Base-by-base conservation (phyloP, 2,888 invertebrate species). In the Corbicula japonica region DNA sequence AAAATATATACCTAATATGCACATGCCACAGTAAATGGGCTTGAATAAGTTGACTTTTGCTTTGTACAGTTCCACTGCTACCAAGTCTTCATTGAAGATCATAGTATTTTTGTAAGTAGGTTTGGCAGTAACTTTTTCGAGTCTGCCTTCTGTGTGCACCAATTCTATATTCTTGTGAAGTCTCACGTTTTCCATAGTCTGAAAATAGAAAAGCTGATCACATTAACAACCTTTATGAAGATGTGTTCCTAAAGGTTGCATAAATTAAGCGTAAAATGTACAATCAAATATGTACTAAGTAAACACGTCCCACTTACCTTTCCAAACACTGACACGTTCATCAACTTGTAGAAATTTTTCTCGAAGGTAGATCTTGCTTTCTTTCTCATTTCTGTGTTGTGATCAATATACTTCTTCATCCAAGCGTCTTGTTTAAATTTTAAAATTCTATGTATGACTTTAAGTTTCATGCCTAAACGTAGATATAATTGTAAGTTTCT, bases 331-430 rank as follows among this genome's bases (percentile, higher is more conserved):
- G 86, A 74, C 72, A 93, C 81, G 79, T 88, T 66, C 91, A 76
- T 83, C 32, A 86, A 38, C 76, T 75, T 70, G 83, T 81, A 83
- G 78, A 94, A 91, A 74, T 90, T 80, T 90, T 93, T 86, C 86
- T 83, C 48, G 46, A 76, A 76, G n/a, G 35, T 46, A 12, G 52
- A 52, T 15, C 44, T 62, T 18, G 69, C 69, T 54, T 56, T 50
- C 44, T 69, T 41, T 5, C 76, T n/a, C 46, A 35, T 44, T 26
- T 70, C 56, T 6, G 87, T 89, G 71, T 90, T 86, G 2, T 89
- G 82, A 32, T 89, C 83, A 1, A 92, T 92, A 68, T 93, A 93
- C 1, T 79, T 41, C 69, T 92, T 91, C 41, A 94, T 80, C 91
- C 92, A 93, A 0, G 75, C 35, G n/a, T 56, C 52, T 58, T 76